These are phyloP conservation scores for Zaprionus gabonicus DNA, from an alignment of 1,140 invertebrate genomes.

Conservation along the genomic window DNA sequence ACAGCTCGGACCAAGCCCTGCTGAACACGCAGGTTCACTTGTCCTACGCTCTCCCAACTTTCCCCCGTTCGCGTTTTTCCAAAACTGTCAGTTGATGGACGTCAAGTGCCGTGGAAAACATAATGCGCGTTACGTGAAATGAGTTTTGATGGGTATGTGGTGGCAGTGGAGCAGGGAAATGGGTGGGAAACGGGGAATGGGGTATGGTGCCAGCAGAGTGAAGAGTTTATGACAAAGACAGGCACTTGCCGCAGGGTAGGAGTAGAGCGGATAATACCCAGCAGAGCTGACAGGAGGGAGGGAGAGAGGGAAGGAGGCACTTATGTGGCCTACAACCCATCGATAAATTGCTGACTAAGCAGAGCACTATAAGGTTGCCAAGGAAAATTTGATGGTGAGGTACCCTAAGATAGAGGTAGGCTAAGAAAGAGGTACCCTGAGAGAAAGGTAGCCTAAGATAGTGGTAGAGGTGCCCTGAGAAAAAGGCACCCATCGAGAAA, in stretches of 20 bases:
- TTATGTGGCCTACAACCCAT: not conserved
- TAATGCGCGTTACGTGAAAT: constrained; percentile 79
- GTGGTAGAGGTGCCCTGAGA: no score
- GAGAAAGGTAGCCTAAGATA: no score
- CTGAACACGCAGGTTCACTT: constrained; percentile 28
- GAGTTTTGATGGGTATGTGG: constrained; percentile 69
- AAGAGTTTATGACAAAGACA: constrained; percentile 45
- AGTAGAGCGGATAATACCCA: constrained; percentile 3
- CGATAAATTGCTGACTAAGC: not conserved
- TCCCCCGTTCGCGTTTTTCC: constrained; percentile 1
- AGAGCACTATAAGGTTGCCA: not conserved
- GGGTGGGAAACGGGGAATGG: not conserved
- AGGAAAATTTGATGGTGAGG: not conserved
- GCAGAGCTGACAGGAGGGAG: not conserved
- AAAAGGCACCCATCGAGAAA: not conserved
- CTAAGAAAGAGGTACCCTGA: no score
- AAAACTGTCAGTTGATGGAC: constrained; percentile 71
- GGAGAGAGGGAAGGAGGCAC: not conserved
- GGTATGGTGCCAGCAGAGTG: constrained; percentile 6
- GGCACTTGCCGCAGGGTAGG: constrained; percentile 43
- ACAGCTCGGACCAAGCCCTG: constrained; percentile 41
- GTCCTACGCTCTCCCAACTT: not conserved
- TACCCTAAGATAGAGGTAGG: no score
- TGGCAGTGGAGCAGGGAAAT: not conserved
- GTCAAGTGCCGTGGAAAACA: constrained; percentile 76